Evolutionary conservation across 2,888 invertebrate species (phyloP), one percentile per base, ranked within the genome.

Genomic region (Mesorhabditis sp.): DNA sequence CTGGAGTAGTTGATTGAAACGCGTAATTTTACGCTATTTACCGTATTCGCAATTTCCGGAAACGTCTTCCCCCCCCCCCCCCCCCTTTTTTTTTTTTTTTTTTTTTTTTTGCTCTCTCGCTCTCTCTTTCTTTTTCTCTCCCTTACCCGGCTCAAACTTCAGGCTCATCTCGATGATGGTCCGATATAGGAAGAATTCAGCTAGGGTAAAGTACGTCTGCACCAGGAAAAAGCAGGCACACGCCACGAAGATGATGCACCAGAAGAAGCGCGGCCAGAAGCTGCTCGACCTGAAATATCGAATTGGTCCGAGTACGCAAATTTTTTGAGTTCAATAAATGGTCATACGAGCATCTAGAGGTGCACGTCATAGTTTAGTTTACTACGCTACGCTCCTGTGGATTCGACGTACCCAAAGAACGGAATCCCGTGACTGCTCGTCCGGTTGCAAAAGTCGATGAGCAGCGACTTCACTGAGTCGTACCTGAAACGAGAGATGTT

Each of bases 91-190:
- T n/a, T n/a, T n/a, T n/a, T n/a, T n/a, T n/a, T n/a, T n/a, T n/a
- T n/a, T n/a, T n/a, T n/a, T n/a, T n/a, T n/a, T n/a, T n/a, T n/a
- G n/a, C n/a, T n/a, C n/a, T n/a, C n/a, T n/a, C n/a, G n/a, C n/a
- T n/a, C n/a, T n/a, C n/a, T n/a, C n/a, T n/a, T n/a, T n/a, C n/a
- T n/a, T n/a, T n/a, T n/a, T n/a, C n/a, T n/a, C 28, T 28, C 43
- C n/a, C 65, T n/a, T 28, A 80, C 82, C 82, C 65, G 84, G 85
- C 74, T 85, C 82, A 66, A 84, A 84, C 66, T 83, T 83, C 41
- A 85, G 71, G 67, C 85, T 83, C 85, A 85, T 86, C 70, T 85
- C 85, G 41, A 86, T 83, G 62, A 85, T 85, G 5, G 84, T 85
- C 66, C 84, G 71, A 74, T 83, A 86, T 61, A 80, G 76, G n/a